A percentile compares a stretch with the other conserved stretches of the same genome.
phyloP scores from a whole-genome alignment of 2,113 vertebrate species.

The Nesoenas mayeri region DNA sequence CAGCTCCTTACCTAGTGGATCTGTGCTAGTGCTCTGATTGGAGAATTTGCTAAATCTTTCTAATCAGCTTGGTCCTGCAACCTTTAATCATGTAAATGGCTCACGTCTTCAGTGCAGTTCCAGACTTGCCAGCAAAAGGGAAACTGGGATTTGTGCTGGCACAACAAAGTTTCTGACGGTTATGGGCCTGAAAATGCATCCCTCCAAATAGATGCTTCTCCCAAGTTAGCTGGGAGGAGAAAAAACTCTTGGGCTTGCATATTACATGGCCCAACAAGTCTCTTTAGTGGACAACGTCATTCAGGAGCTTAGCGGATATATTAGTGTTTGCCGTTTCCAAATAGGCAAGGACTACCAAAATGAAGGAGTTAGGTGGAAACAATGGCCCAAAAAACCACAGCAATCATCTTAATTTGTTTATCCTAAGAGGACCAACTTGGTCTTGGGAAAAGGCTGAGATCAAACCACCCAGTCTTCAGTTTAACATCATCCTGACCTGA shows the following conservation, averaged over 20 bases:
- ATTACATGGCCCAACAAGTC: background rate
- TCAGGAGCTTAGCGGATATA: background rate
- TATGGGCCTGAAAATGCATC: background rate
- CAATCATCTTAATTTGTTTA: background rate
- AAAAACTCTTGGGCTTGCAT: background rate
- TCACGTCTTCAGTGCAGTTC: background rate
- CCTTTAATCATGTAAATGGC: conserved; percentile 32
- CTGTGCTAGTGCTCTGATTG: background rate
- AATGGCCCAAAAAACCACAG: background rate
- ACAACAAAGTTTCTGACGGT: background rate
- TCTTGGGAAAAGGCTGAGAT: background rate
- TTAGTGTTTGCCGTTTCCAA: background rate
- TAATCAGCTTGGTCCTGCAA: conserved; percentile 40
- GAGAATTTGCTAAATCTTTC: background rate
- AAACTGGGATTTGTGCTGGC: conserved; percentile 9
- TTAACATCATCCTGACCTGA: background rate
- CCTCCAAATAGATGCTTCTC: background rate
- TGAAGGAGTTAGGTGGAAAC: background rate
- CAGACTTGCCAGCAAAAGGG: conserved; percentile 11
- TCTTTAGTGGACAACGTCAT: background rate
- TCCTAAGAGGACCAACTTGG: background rate
- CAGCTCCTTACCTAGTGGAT: conserved; percentile 8
- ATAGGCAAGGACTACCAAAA: background rate
- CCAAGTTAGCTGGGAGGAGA: background rate
- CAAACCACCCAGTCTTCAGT: background rate